Evolutionary conservation across 2,113 vertebrate genomes (phyloP), one percentile per base, ranked within the genome.

Genomic region (Leucopsar rothschildi): DNA sequence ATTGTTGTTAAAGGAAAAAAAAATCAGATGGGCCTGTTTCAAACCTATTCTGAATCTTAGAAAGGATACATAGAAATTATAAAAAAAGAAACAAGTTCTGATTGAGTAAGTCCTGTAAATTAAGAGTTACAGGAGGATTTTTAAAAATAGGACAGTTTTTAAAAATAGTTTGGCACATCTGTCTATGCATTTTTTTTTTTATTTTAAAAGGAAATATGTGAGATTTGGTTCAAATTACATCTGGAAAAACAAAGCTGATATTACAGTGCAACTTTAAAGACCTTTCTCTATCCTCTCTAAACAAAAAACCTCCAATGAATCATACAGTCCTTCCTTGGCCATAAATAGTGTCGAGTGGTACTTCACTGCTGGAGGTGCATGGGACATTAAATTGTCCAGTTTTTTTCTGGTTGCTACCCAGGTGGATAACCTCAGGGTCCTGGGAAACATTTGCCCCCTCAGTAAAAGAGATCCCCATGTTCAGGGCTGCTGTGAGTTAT

Each of bases 361-460:
- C 63, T 95, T 83, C 89, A 85, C 42, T 84, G 70, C 64, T 91
- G 76, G 93, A 93, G 82, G 93, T 92, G 71, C 64, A 57, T 0
- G 4, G 68, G 79, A 88, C 85, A 53, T 80, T 55, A 92, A 85
- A 69, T 90, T 93, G 68, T 81, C 71, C 68, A 29, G 33, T 56
- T 83, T 90, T 91, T 68, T 71, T 81, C 68, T 95, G 82, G 47
- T 93, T 88, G 44, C 47, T 78, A 18, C 60, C 92, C 94, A 95
- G 85, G 92, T 92, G 95, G 93, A 83, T 96, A 96, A 95, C 90
- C 68, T 94, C 88, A 94, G 82, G 92, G 90, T 95, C 93, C 90
- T 95, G 94, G 90, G 94, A 97, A 96, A 92, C 40, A 68, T 71
- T 94, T 55, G 47, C 49, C 68, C 82, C 47, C 80, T 86, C 71